Base-by-base conservation (phyloP, 2,888 invertebrate species). In the Cybosia mesomella region DNA sequence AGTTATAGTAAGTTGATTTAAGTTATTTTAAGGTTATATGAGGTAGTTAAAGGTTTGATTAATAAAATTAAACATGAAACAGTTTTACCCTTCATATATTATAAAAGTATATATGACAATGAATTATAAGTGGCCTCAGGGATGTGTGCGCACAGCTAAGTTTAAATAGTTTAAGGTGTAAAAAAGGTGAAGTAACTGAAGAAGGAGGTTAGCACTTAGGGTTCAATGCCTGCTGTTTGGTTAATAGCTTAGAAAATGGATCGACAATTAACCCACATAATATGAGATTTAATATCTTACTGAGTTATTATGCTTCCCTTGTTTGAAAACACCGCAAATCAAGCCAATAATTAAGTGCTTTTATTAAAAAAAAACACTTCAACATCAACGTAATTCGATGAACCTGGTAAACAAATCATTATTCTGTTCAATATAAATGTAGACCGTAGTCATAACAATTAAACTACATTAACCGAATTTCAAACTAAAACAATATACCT, bases 401-500 rank as follows among this genome's bases (percentile, higher is more conserved):
- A 36, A 21, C 4, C 21, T 43, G 1, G 18, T 64, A 64, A 68
- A 64, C 59, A 68, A 43, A 60, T 32, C 34, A 28, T 32, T 58
- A 24, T 24, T 68, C 58, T 21, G 24, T 43, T 57, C 34, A 58
- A 61, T 55, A 34, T 61, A 61, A 60, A 21, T 32, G 32, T 34
- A 61, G 32, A 58, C 11, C 22, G 21, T 58, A 66, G 39, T 66
- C 69, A 69, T 69, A 69, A 69, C 62, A 58, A 69, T 69, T 66
- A 63, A n/a, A 69, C 39, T 66, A 66, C 66, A 69, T 69, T 69
- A 66, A 61, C 65, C 57, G 58, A 69, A 62, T 58, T 63, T 65
- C 32, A 43, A 53, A 58, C 32, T 53, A 67, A 22, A 34, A 58
- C 53, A 67, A 53, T 57, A 54, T 13, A 49, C n/a, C n/a, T n/a